Evolutionary conservation across 2,797 vertebrate species (phyloP), one percentile per base, ranked within the genome.

Genomic region (Odontamblyopus lacepedii): DNA sequence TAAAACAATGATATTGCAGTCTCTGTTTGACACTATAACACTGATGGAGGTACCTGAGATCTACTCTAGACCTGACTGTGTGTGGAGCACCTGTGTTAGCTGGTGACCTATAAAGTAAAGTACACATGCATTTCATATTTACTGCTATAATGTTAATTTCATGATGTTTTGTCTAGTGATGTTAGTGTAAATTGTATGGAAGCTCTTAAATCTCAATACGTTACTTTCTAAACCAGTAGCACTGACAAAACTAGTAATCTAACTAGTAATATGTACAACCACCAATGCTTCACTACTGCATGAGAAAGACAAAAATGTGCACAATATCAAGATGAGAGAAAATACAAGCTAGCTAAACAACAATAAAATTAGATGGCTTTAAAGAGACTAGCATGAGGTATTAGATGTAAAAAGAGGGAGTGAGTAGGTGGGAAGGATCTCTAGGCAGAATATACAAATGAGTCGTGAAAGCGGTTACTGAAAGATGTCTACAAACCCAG

Each of bases 21-120:
- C 75, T 73, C 75, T 66, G 44, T 62, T 78, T 65, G 5, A 27
- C 74, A 76, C 73, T 16, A 41, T 29, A 79, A 83, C 81, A 66
- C 82, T 55, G 71, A 71, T 50, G 78, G 70, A 69, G 44, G 77
- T 85, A 90, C 88, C 86, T 89, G 89, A 92, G 88, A 87, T 82
- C 78, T 80, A 70, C 71, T 78, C 73, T 68, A 63, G 64, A 81
- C 77, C 78, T 85, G 84, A 74, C 41, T 23, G 67, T 18, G 73
- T 69, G 83, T 55, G 70, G 63, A 69, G 72, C 76, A 80, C 75
- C 73, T 73, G 78, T 65, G 75, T 77, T 55, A 44, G 81, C 84
- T 83, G 80, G 80, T 81, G 81, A 82, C 84, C 68, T 66, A 60
- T 75, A 80, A 6, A 26, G 62, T 76, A 80, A 6, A 26, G 63